Evolutionary conservation across 2,797 vertebrate genomes (phyloP), one percentile per base, ranked within the genome.

Genomic region (Cuniculus paca): DNA sequence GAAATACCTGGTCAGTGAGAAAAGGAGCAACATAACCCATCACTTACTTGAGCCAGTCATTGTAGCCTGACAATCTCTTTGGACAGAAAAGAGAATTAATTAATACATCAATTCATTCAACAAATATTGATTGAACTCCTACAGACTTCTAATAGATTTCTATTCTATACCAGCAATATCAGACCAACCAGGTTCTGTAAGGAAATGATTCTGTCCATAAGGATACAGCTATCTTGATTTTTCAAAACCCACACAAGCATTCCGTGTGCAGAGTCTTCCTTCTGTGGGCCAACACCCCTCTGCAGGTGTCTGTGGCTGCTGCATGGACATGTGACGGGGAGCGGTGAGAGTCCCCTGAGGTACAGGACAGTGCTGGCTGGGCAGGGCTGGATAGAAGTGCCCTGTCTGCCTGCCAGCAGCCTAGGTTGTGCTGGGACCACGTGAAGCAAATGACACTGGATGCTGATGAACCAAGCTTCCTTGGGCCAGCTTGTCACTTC

Each of bases 21-120:
- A 77, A 82, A 72, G 58, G 11, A 54, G 2, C 3, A 4, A 11
- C 1, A 0, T 2, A 9, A 39, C 12, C 20, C 0, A 3, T 72
- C 14, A 28, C 11, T 50, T 39, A 2, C n/a, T 26, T 74, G 9
- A 1, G 26, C 24, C 36, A 7, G 48, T 24, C 24, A 4, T 54
- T 39, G 22, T 8, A 17, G 56, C 24, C 48, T 87, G 39, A 24
- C 22, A 9, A 26, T 48, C 48, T 78, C 12, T 52, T 48, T 34
- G 42, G 16, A 50, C 65, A 42, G n/a, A 77, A 77, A 24, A 24
- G 22, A 70, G 60, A 78, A 48, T 91, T 39, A 75, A 94, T 20
- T 42, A 36, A 63, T 34, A 14, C 5, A 42, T 34, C 58, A 45
- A 78, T 85, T 58, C 56, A 50, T 24, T 61, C 31, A 58, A 28